These are phyloP conservation scores for Enteromius thamalakanensis DNA, from an alignment of 2,797 vertebrate genomes.

Conservation along the genomic window DNA sequence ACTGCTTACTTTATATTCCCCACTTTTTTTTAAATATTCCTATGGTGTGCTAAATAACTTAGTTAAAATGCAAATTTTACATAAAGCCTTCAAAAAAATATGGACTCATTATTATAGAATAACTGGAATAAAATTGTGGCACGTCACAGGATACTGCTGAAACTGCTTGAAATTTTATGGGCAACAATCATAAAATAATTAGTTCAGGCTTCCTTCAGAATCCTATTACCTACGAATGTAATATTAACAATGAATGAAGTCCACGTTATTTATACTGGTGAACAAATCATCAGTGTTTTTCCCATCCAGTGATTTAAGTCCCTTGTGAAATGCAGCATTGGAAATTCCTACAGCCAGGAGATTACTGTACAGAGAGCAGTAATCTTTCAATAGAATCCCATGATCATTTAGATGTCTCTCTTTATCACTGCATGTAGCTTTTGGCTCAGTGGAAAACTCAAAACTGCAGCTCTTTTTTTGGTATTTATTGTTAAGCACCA, in stretches of 20 bases:
- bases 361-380: conserved; percentile 51
- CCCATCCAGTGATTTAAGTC: conserved; percentile 30
- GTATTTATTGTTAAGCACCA: conserved; percentile 32
- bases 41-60: not conserved
- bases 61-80: not conserved
- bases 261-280: conserved; percentile 3
- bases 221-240: conserved; percentile 1
- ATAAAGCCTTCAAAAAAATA: not conserved
- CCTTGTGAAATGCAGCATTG: conserved; percentile 42
- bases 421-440: conserved; percentile 46
- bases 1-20: not conserved
- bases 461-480: conserved; percentile 29
- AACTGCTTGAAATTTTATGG: not conserved
- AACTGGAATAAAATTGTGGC: not conserved
- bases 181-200: not conserved
- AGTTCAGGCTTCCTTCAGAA: not conserved
- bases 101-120: not conserved
- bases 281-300: conserved; percentile 12
- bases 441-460: conserved; percentile 41
- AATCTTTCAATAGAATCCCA: conserved; percentile 55
- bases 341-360: conserved; percentile 43
- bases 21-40: not conserved
- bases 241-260: not conserved
- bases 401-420: conserved; percentile 53
- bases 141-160: not conserved